A percentile compares a stretch with the other conserved stretches of the same genome.
These are phyloP conservation scores for Lerema accius DNA, from an alignment of 1,140 invertebrate species.

Conservation along the genomic window DNA sequence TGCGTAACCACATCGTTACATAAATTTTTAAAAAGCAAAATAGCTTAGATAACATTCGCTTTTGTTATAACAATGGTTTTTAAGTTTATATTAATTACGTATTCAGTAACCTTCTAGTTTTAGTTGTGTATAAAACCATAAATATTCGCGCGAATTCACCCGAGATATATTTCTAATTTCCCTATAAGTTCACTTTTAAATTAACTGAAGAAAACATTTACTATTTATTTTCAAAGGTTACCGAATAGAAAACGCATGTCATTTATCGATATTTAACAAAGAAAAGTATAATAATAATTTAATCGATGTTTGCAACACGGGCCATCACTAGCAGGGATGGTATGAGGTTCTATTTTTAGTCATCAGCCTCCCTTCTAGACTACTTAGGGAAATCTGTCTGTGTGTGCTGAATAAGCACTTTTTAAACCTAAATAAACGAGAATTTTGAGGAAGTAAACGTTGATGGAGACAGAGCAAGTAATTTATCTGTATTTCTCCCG, in stretches of 20 bases:
- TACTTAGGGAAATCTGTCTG: constrained; percentile 19
- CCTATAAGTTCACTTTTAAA: too few relatives aligned
- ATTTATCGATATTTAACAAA: neutral
- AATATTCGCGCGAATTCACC: too few relatives aligned
- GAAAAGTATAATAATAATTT: neutral
- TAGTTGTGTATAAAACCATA: too few relatives aligned
- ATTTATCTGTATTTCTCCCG: too few relatives aligned
- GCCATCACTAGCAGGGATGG: constrained; percentile 30
- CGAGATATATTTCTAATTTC: too few relatives aligned
- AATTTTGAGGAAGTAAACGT: neutral
- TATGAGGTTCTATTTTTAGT: constrained; percentile 51
- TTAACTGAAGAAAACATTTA: too few relatives aligned
- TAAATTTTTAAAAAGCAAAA: neutral
- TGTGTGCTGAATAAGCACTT: neutral
- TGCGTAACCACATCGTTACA: neutral
- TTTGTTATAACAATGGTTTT: too few relatives aligned
- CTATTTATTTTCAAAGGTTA: too few relatives aligned
- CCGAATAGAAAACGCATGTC: too few relatives aligned
- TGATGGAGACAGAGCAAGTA: neutral
- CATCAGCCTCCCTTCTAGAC: constrained; percentile 1
- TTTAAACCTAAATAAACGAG: neutral
- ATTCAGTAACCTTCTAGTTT: too few relatives aligned
- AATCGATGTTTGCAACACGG: constrained; percentile 10
- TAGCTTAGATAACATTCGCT: neutral
- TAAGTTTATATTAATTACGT: too few relatives aligned